Base-by-base conservation (phyloP, 2,888 invertebrate species). In the Pterostichus madidus region DNA sequence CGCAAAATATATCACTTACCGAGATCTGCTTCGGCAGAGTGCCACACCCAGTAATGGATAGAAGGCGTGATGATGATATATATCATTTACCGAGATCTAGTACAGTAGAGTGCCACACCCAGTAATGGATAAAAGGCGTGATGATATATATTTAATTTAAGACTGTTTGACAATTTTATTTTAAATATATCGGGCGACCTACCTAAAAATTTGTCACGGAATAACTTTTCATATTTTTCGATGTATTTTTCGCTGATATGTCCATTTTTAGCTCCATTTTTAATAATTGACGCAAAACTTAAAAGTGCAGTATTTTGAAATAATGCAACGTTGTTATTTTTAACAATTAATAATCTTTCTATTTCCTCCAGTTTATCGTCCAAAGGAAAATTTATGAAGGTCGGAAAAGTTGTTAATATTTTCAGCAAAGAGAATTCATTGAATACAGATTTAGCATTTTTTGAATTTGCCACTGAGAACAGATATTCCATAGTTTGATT, bases 281-380 rank as follows among this genome's bases (percentile, higher is more conserved):
- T 53, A 53, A 80, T 17, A 6, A 71, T n/a, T 11, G 35, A 24
- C 17, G 71, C 68, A 68, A 71, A 80, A 71, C 80, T 80, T 15
- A 64, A 46, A 10, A 61, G 6, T 5, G 31, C 49, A 79, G 32
- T 32, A 15, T 49, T 61, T 78, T 11, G 31, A 31, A 53, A 11
- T 32, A 5, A 2, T 39, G 7, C 39, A 13, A 11, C 15, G 11
- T 78, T 13, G 11, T 10, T 5, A n/a, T 64, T 64, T 6, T 59
- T 15, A 10, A 61, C 8, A 46, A 17, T 8, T 35, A 79, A 10
- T 13, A 79, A 31, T 32, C 46, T 11, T 64, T 79, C 79, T n/a
- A 79, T 15, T 2, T 13, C 13, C 39, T 68, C 39, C 2, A 68
- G n/a, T 39, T 44, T 68, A 4, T 68, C 39, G 7, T 68, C 39